These are phyloP conservation scores for Coreoperca whiteheadi DNA, from an alignment of 2,113 vertebrate species.

Conservation along the genomic window DNA sequence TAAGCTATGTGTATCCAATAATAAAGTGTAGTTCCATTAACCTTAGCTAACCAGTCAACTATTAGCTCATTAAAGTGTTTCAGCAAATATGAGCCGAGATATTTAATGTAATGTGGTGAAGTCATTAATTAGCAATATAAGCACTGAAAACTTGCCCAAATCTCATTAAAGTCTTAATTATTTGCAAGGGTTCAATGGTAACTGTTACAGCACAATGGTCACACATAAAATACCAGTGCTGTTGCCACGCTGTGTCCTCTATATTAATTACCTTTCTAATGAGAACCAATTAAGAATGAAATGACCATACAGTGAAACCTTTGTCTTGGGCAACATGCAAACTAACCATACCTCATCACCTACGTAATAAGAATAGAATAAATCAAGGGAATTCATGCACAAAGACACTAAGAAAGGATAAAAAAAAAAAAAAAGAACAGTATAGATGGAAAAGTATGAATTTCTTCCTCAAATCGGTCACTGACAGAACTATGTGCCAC, in stretches of 20 bases:
- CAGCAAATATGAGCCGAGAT: not conserved
- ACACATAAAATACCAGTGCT: not conserved
- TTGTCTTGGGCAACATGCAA: not conserved
- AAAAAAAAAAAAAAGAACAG: not conserved
- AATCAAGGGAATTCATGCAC: not conserved
- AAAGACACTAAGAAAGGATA: not conserved
- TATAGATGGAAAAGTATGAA: not conserved
- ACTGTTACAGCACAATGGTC: constrained; percentile 1
- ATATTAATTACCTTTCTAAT: constrained; percentile 21
- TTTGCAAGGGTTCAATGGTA: constrained; percentile 3
- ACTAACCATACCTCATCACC: not conserved
- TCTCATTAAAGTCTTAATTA: constrained; percentile 8
- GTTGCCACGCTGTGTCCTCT: constrained; percentile 13
- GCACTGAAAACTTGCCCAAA: not conserved
- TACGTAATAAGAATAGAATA: not conserved
- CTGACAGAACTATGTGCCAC: not conserved
- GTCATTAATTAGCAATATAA: not conserved
- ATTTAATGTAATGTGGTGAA: not conserved
- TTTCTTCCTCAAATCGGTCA: not conserved
- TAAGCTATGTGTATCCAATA: not conserved
- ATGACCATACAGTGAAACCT: not conserved
- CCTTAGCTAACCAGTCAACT: not conserved
- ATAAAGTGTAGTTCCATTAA: not conserved
- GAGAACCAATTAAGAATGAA: not conserved
- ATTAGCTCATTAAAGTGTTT: not conserved